Base-by-base conservation (phyloP, 2,888 invertebrate genomes). In the Eupelmus urozonus region DNA sequence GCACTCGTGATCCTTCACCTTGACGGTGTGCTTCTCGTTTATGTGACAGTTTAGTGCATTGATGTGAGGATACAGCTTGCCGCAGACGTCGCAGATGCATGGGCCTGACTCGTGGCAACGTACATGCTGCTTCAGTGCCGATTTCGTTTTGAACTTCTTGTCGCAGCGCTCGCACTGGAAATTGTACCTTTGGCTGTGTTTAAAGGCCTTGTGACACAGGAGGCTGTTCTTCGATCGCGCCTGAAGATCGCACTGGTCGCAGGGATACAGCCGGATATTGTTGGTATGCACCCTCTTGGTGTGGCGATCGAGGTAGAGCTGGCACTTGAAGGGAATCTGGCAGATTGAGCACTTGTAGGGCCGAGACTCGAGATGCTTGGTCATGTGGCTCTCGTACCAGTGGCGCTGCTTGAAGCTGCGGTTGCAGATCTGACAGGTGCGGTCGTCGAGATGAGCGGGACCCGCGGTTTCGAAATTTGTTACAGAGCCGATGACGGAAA, bases 1-100 rank as follows among this genome's bases (percentile, higher is more conserved):
- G 65, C 89, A 90, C 74, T 89, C 88, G 78, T 83, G 89, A 57
- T 89, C 87, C 0, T 89, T 89, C 62, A 88, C 88, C 74, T 85
- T 89, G 60, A 89, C 89, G 0, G 89, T 89, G 87, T 89, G 89
- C 40, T 89, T 90, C 65, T 88, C 87, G 62, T 90, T 89, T 0
- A 90, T 88, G 71, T 89, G 88, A 29, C 75, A 63, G 13, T 78
- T 45, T 0, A 90, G 82, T 0, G 89, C 87, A 20, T 89, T 88
- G 18, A 85, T 87, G 75, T 89, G 89, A 69, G 85, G 84, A 62
- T 89, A 90, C 0, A 87, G 71, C 60, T 81, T 81, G n/a, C 89
- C 89, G 57, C 90, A 90, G 0, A 89, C 85, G 74, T 89, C 87
- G 81, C 90, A 90, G 11, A 87, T 86, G 0, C 87, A 77, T 1